Evolutionary conservation across 2,113 vertebrate species (phyloP).

Genomic region (Pygoscelis adeliae): DNA sequence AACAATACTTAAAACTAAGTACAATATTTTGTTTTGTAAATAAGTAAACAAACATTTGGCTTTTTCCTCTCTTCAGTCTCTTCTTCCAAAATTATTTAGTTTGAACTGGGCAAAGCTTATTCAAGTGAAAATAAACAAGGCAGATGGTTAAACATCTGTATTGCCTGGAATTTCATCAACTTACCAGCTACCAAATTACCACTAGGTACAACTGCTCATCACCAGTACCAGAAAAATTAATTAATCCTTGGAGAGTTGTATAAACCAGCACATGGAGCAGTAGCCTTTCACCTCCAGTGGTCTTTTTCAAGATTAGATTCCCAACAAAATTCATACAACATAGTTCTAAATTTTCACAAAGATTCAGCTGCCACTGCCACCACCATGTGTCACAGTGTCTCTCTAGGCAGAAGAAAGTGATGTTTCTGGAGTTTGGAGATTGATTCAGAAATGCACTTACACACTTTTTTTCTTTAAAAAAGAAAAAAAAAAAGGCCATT

Average conservation of each 20-base stretch:
- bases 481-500: neutral
- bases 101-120: conserved; percentile 1
- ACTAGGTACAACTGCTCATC: neutral
- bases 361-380: neutral
- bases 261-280: neutral
- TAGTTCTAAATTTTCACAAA: neutral
- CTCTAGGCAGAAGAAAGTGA: neutral
- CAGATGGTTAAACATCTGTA: conserved; percentile 6
- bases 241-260: conserved; percentile 18
- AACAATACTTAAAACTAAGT: neutral
- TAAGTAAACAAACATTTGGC: neutral
- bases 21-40: neutral
- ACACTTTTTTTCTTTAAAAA: neutral
- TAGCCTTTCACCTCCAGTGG: neutral
- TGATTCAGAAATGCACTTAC: neutral
- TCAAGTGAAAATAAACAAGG: conserved; percentile 22
- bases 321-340: neutral
- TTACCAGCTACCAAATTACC: conserved; percentile 26
- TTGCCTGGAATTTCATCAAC: neutral
- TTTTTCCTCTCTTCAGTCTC: neutral
- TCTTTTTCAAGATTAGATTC: neutral
- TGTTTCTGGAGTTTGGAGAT: neutral
- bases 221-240: conserved; percentile 23
- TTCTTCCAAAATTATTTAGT: neutral
- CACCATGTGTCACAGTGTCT: neutral